phyloP scores from a whole-genome alignment of 2,113 vertebrate species.

The Scalopus aquaticus region DNA sequence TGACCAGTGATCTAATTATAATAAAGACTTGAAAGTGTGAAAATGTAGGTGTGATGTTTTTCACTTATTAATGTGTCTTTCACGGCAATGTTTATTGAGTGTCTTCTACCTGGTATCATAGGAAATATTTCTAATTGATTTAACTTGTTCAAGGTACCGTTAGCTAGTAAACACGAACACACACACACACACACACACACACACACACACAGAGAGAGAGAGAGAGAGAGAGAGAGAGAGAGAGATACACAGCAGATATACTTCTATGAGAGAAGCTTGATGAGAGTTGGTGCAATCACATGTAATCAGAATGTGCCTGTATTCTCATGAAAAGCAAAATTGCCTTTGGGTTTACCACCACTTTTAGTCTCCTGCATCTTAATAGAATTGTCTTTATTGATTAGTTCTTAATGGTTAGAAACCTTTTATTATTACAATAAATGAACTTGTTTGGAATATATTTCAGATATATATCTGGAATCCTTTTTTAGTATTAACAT shows the following conservation, averaged over 20 bases:
- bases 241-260: neutral
- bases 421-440: neutral
- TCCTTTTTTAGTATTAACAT: too few species aligned
- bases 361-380: neutral
- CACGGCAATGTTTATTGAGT: neutral
- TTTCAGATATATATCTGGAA: neutral
- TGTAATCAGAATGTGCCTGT: neutral
- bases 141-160: neutral
- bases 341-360: neutral
- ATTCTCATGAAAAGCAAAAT: neutral
- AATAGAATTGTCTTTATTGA: neutral
- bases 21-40: neutral
- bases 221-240: too few species aligned
- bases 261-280: neutral
- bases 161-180: neutral
- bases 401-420: neutral
- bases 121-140: neutral
- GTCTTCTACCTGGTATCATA: neutral
- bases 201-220: too few species aligned
- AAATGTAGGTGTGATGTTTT: neutral
- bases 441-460: neutral
- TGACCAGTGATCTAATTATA: neutral
- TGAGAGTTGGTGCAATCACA: neutral
- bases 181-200: rapidly evolving
- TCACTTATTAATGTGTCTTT: neutral